Conservation (phyloP, 2,113 vertebrate species). For the Hiodon alosoides region DNA sequence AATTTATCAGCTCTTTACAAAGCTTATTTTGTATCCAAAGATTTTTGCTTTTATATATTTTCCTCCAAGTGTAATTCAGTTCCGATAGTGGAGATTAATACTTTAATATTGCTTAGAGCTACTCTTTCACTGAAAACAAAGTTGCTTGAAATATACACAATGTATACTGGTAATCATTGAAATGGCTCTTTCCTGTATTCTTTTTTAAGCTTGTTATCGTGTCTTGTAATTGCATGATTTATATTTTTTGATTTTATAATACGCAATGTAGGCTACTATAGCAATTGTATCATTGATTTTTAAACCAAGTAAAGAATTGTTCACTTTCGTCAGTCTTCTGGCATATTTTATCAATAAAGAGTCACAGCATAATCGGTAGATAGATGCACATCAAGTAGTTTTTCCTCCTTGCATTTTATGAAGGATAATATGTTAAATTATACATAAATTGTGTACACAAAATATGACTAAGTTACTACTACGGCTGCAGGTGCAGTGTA, state of each 20-base stretch:
- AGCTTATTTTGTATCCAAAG: background rate
- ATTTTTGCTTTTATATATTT: background rate
- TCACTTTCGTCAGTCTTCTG: slow-evolving; percentile 26
- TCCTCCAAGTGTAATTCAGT: background rate
- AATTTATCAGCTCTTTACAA: background rate
- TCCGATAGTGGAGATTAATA: background rate
- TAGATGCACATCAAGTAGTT: too few species aligned
- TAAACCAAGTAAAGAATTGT: slow-evolving; percentile 39
- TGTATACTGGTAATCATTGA: slow-evolving; percentile 20
- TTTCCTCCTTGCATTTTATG: too few species aligned
- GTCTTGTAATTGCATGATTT: slow-evolving; percentile 29
- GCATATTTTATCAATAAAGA: background rate
- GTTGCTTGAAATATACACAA: slow-evolving; percentile 10
- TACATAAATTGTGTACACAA: too few species aligned
- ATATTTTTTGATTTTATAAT: slow-evolving; percentile 24
- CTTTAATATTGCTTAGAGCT: background rate
- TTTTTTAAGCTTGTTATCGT: slow-evolving; percentile 14
- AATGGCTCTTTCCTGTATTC: slow-evolving; percentile 14
- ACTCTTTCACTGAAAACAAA: background rate
- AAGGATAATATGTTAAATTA: too few species aligned
- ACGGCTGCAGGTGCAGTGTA: too few species aligned
- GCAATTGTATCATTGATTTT: slow-evolving; percentile 34
- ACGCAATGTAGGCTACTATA: slow-evolving; percentile 25
- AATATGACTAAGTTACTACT: too few species aligned
- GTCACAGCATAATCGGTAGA: background rate